phyloP scores from a whole-genome alignment of 1,140 invertebrate species.

The Eurosta solidaginis region DNA sequence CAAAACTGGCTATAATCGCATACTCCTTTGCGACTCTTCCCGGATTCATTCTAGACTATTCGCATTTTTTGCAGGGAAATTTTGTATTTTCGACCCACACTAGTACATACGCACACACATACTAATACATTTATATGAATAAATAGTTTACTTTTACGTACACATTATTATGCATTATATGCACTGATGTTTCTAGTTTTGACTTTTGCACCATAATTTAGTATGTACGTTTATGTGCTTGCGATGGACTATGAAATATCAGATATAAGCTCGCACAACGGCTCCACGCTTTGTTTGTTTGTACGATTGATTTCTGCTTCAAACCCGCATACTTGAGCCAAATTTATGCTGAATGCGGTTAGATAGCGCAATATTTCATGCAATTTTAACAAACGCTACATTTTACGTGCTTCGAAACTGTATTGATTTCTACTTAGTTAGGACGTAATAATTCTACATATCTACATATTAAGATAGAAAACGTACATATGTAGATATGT shows the following conservation, averaged over 20 bases:
- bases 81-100: no score
- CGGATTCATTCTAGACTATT: no score
- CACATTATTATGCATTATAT: neutral
- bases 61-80: no score
- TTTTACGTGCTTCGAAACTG: neutral
- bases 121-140: neutral
- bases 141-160: neutral
- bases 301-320: neutral
- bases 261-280: neutral
- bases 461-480: no score
- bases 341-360: neutral
- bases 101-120: neutral
- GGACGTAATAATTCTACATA: neutral
- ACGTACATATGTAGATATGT: no score
- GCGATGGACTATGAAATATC: neutral
- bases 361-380: conserved; percentile 6
- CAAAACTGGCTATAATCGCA: no score
- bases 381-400: neutral
- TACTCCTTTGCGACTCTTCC: no score
- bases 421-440: neutral
- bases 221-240: neutral
- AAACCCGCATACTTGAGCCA: neutral
- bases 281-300: neutral
- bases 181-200: neutral
- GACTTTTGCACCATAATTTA: neutral